Conservation (phyloP, 1,140 invertebrate species). For the Brachionus manjavacas region DNA sequence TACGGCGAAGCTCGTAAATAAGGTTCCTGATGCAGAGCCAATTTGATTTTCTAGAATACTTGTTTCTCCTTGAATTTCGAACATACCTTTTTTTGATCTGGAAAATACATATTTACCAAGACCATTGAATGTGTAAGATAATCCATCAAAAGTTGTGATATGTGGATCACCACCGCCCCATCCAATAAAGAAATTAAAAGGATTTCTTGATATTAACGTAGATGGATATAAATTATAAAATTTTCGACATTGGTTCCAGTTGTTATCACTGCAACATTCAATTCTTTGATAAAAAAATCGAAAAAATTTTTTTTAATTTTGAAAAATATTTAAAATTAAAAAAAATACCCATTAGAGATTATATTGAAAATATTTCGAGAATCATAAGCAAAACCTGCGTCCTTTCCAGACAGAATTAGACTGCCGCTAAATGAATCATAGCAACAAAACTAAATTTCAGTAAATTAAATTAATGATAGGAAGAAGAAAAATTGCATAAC, state of each 20-base stretch:
- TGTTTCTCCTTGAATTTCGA: slow-evolving; percentile 23
- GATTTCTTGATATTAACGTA: not conserved
- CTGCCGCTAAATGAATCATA: not conserved
- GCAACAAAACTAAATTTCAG: not conserved
- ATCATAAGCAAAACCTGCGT: not conserved
- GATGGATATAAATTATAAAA: slow-evolving; percentile 4
- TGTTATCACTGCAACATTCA: not conserved
- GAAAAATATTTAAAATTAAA: too few relatives aligned
- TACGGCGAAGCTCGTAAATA: not conserved
- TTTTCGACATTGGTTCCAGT: not conserved
- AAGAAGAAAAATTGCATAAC: too few relatives aligned
- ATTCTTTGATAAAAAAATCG: too few relatives aligned
- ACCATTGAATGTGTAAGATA: slow-evolving; percentile 10
- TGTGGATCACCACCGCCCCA: slow-evolving; percentile 32
- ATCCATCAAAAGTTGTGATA: slow-evolving; percentile 13
- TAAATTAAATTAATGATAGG: too few relatives aligned
- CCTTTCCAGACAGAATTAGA: not conserved
- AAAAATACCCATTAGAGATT: not conserved
- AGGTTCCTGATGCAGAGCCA: not conserved
- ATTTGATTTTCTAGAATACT: not conserved
- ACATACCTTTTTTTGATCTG: not conserved
- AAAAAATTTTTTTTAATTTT: too few relatives aligned
- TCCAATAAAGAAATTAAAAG: not conserved
- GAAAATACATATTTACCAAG: slow-evolving; percentile 16
- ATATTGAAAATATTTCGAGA: not conserved